Evolutionary conservation across 2,113 vertebrate genomes (phyloP).

Genomic region (Plotosus lineatus): DNA sequence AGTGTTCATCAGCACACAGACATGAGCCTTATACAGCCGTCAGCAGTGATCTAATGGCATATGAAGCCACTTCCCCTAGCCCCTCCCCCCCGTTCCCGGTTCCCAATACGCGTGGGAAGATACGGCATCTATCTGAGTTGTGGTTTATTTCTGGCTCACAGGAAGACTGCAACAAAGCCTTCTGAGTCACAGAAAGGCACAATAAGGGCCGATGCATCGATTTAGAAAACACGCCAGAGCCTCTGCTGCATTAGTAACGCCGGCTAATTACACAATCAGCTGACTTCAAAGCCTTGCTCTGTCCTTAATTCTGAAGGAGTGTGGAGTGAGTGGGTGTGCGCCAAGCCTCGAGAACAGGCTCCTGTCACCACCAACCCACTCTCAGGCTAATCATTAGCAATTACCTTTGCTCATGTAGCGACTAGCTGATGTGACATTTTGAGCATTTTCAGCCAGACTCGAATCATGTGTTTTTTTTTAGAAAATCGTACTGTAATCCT

Average conservation of each 20-base stretch:
- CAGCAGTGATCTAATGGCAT: not conserved
- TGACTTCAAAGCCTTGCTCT: slow-evolving; percentile 12
- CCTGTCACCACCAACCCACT: not conserved
- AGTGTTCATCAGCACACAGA: too few species aligned
- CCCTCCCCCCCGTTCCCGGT: not conserved
- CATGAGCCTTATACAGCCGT: not conserved
- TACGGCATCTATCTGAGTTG: slow-evolving; percentile 49
- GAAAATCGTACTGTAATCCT: slow-evolving; percentile 20
- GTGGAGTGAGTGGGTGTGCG: not conserved
- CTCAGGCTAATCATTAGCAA: slow-evolving; percentile 9
- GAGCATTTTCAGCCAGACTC: not conserved
- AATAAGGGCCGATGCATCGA: slow-evolving; percentile 43
- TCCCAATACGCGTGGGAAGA: slow-evolving; percentile 40
- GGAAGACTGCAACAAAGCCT: slow-evolving; percentile 53
- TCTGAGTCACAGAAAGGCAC: slow-evolving; percentile 52
- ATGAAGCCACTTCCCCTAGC: not conserved
- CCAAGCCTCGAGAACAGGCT: not conserved
- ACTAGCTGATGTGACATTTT: slow-evolving; percentile 23
- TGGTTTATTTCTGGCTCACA: slow-evolving; percentile 50
- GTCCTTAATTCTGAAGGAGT: not conserved
- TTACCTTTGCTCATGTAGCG: slow-evolving; percentile 3
- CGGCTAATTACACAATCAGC: slow-evolving; percentile 36
- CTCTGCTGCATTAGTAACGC: slow-evolving; percentile 11
- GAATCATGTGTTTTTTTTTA: slow-evolving; percentile 16
- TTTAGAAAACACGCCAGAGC: slow-evolving; percentile 31